Percentiles rank a stretch among this genome's conserved stretches.
These are phyloP conservation scores for Emydura subglobosa DNA, from an alignment of 2,113 vertebrate species.

Conservation along the genomic window DNA sequence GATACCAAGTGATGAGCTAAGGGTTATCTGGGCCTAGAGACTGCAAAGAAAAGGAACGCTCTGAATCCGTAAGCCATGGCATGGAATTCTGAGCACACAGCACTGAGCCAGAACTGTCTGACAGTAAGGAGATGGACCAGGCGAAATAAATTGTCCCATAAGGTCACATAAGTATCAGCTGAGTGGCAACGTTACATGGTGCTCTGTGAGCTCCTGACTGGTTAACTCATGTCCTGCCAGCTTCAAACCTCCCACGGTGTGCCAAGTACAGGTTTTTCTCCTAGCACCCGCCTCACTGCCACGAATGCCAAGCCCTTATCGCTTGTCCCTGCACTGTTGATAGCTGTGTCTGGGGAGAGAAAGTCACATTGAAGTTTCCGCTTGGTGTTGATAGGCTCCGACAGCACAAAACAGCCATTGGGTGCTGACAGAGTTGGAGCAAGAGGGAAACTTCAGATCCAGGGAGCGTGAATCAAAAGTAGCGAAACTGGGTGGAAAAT, in stretches of 20 bases:
- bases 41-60: background rate
- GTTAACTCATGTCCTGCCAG: background rate
- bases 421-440: background rate
- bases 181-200: background rate
- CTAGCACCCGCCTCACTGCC: background rate
- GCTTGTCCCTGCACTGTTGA: background rate
- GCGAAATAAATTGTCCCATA: fast-evolving
- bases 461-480: background rate
- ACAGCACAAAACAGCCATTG: constrained; percentile 14
- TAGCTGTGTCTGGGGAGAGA: constrained; percentile 56
- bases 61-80: background rate
- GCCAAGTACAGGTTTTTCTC: background rate
- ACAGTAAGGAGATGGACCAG: fast-evolving
- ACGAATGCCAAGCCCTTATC: constrained; percentile 54
- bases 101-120: background rate
- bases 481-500: background rate
- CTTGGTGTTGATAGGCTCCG: constrained; percentile 18
- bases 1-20: fast-evolving
- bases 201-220: background rate
- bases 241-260: background rate
- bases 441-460: background rate
- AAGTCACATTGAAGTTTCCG: constrained; percentile 78
- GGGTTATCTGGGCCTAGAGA: background rate
- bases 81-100: background rate
- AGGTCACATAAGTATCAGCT: background rate